Percentiles rank a stretch among this genome's conserved stretches.
Evolutionary conservation across 2,888 invertebrate genomes (phyloP).

Genomic region (Tillus elongatus): DNA sequence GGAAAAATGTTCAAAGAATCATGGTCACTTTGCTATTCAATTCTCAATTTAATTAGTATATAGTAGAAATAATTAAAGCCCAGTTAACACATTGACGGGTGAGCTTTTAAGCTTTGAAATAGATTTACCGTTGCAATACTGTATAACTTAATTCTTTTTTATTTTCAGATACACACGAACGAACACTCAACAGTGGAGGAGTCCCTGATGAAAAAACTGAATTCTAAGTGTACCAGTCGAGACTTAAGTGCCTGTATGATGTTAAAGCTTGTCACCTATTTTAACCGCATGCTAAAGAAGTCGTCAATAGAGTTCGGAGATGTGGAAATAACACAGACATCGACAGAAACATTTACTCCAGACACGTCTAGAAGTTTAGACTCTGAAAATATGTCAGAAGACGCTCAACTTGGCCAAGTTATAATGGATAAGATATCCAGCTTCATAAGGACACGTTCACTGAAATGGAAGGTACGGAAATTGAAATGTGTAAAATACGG

Average conservation of each 20-base stretch:
- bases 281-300: conserved; percentile 72
- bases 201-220: conserved; percentile 62
- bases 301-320: conserved; percentile 69
- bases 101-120: too few species aligned
- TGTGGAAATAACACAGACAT: conserved; percentile 63
- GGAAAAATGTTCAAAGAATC: too few species aligned
- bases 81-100: too few species aligned
- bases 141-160: too few species aligned
- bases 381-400: conserved; percentile 43
- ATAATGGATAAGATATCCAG: conserved; percentile 67
- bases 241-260: conserved; percentile 77
- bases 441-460: conserved; percentile 65
- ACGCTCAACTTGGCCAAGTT: conserved; percentile 50
- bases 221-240: conserved; percentile 65
- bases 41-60: too few species aligned
- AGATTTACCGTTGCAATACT: too few species aligned
- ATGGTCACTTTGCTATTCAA: too few species aligned
- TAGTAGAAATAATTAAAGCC: too few species aligned
- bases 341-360: conserved; percentile 44
- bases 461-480: conserved; percentile 56
- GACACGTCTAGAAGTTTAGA: conserved; percentile 34
- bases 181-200: conserved; percentile 51
- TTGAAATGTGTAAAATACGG: conserved; percentile 5
- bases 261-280: conserved; percentile 71
- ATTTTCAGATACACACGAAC: conserved; percentile 40